phyloP scores from a whole-genome alignment of 35 echinoderm and acorn worm species.

The Ophiothrix spiculata region DNA sequence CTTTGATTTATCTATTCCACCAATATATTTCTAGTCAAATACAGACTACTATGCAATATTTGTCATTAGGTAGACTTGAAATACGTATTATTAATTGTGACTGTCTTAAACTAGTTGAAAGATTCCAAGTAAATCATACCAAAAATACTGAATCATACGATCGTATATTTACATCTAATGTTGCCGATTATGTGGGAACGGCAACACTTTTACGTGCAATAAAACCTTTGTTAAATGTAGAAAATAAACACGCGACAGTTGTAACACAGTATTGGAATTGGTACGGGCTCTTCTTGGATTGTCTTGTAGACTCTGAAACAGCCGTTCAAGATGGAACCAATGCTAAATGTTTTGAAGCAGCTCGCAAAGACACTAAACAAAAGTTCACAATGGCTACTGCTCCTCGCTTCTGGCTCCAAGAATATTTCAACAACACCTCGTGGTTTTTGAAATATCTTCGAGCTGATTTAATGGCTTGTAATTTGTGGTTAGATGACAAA shows the following conservation, averaged over 20 bases:
- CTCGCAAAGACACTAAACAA: not conserved
- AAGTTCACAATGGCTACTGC: too few relatives aligned
- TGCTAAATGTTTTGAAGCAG: not conserved
- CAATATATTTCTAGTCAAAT: constrained; percentile 11
- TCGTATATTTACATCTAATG: constrained; percentile 24
- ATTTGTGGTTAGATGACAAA: too few relatives aligned
- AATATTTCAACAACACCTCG: too few relatives aligned
- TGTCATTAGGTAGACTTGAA: not conserved
- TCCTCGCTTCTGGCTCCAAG: too few relatives aligned
- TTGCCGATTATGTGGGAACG: constrained; percentile 3
- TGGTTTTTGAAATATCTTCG: too few relatives aligned
- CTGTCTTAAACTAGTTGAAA: not conserved
- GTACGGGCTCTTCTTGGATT: not conserved
- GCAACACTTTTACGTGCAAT: not conserved
- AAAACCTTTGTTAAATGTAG: constrained; percentile 1
- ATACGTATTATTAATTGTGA: not conserved
- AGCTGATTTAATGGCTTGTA: too few relatives aligned
- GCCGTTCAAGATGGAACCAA: not conserved
- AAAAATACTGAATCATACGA: too few relatives aligned
- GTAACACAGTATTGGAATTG: constrained; percentile 7
- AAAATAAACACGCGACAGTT: constrained; percentile 8
- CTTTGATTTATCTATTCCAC: constrained; percentile 30
- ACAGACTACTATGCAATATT: not conserved
- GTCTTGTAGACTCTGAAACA: not conserved
- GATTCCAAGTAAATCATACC: not conserved